These are phyloP conservation scores for Psephotus haematonotus DNA, from an alignment of 2,113 vertebrate genomes.

Conservation along the genomic window DNA sequence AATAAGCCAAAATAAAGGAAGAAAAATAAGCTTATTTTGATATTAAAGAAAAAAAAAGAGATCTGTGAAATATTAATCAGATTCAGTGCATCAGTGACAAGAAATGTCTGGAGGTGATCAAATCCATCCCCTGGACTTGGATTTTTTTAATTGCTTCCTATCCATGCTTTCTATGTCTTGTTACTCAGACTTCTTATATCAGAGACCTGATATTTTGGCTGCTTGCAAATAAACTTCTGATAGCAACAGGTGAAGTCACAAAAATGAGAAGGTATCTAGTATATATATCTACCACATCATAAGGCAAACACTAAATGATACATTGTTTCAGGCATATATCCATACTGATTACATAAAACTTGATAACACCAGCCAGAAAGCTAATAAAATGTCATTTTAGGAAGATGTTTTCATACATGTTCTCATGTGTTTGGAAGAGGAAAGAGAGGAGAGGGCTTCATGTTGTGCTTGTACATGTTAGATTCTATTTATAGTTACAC, in stretches of 20 bases:
- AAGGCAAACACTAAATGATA: background rate
- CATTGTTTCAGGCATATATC: background rate
- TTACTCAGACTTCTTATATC: background rate
- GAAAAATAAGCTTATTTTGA: background rate
- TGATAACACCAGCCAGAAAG: background rate
- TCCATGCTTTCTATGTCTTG: background rate
- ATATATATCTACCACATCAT: background rate
- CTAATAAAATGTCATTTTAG: background rate
- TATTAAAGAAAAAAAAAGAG: background rate
- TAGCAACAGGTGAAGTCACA: background rate
- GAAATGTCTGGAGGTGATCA: background rate
- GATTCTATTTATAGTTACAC: conserved; percentile 21
- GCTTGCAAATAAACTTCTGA: conserved; percentile 9
- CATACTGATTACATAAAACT: background rate
- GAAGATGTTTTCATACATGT: background rate
- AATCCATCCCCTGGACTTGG: background rate
- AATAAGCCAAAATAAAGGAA: background rate
- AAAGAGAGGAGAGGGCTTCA: background rate
- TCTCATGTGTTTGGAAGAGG: background rate
- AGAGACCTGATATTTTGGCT: background rate
- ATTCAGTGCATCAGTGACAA: background rate
- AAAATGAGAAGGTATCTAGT: background rate
- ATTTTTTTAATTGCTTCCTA: background rate
- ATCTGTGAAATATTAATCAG: background rate
- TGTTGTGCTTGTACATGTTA: background rate